Percentiles rank a stretch among this genome's conserved stretches.
Evolutionary conservation across 2,113 vertebrate species (phyloP).

Genomic region (Oryzias celebensis): DNA sequence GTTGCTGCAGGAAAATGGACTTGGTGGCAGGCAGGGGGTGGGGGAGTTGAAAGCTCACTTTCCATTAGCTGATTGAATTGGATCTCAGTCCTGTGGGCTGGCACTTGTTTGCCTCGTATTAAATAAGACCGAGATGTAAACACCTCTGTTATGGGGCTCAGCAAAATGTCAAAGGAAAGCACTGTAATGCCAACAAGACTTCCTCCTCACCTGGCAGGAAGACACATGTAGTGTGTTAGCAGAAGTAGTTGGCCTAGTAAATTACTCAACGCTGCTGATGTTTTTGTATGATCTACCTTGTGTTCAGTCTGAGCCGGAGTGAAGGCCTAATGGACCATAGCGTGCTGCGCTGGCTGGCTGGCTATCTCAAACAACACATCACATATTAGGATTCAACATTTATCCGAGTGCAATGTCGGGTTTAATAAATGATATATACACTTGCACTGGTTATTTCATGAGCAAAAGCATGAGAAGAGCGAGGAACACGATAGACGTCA

Average conservation of each 20-base stretch:
- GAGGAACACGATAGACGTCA: slow-evolving; percentile 41
- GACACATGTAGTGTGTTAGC: slow-evolving; percentile 37
- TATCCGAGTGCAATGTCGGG: slow-evolving; percentile 66
- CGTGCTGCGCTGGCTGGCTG: slow-evolving; percentile 46
- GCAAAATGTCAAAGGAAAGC: slow-evolving; percentile 36
- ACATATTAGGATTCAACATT: slow-evolving; percentile 59
- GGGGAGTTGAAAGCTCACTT: slow-evolving; percentile 40
- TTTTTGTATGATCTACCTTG: slow-evolving; percentile 41
- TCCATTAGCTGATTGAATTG: slow-evolving; percentile 81
- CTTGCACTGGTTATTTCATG: slow-evolving; percentile 32
- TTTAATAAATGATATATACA: slow-evolving; percentile 72
- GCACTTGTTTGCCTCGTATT: slow-evolving; percentile 51
- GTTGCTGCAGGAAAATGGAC: slow-evolving; percentile 58
- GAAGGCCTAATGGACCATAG: slow-evolving; percentile 74
- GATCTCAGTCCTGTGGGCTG: slow-evolving; percentile 47
- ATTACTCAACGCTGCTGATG: slow-evolving; percentile 39
- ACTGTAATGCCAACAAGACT: slow-evolving; percentile 13
- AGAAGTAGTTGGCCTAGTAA: slow-evolving; percentile 21
- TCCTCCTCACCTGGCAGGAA: slow-evolving; percentile 9
- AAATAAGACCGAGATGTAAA: slow-evolving; percentile 52
- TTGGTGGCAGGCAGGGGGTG: slow-evolving; percentile 31
- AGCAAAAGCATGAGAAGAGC: slow-evolving; percentile 31
- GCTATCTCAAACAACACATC: slow-evolving; percentile 57
- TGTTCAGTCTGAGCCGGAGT: slow-evolving; percentile 67
- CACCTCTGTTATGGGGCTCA: slow-evolving; percentile 31